Conservation (phyloP, 2,797 vertebrate genomes). For the Danio jaintianensis region DNA sequence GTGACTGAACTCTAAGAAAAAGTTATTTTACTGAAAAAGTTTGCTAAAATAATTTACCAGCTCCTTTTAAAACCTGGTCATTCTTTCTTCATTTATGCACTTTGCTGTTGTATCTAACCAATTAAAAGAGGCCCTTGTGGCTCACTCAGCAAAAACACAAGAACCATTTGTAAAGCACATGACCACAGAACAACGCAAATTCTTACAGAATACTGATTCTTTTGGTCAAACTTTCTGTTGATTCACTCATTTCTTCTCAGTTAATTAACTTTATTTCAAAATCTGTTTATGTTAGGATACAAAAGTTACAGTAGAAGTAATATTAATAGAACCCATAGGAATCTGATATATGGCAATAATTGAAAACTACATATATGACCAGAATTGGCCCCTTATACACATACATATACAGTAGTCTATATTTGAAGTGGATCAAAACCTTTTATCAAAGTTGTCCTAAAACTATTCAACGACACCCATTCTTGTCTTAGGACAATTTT, state of each 20-base stretch:
- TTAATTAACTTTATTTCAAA: not conserved
- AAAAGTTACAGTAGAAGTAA: no score
- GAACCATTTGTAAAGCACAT: not conserved
- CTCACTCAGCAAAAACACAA: not conserved
- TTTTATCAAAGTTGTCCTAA: no score
- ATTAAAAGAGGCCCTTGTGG: not conserved
- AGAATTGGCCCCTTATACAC: no score
- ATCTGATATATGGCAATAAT: not conserved
- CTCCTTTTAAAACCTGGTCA: not conserved
- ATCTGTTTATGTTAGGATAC: not conserved
- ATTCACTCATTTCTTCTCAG: not conserved
- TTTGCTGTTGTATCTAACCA: conserved; percentile 16
- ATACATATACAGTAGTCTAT: no score
- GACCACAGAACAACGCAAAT: not conserved
- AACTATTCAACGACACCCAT: no score
- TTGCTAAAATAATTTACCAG: not conserved
- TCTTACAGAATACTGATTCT: not conserved
- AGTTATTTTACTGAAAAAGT: not conserved
- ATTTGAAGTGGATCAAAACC: no score
- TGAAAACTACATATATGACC: no score
- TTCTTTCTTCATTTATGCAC: conserved; percentile 5
- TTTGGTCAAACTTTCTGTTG: not conserved
- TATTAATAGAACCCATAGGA: not conserved
- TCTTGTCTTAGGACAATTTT: no score
- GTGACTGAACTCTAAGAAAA: not conserved